Percentiles rank a stretch among this genome's conserved stretches.
These are phyloP conservation scores for Hermaeophaga mercurialis DNA, from an alignment of 2,888 invertebrate genomes.

Conservation along the genomic window DNA sequence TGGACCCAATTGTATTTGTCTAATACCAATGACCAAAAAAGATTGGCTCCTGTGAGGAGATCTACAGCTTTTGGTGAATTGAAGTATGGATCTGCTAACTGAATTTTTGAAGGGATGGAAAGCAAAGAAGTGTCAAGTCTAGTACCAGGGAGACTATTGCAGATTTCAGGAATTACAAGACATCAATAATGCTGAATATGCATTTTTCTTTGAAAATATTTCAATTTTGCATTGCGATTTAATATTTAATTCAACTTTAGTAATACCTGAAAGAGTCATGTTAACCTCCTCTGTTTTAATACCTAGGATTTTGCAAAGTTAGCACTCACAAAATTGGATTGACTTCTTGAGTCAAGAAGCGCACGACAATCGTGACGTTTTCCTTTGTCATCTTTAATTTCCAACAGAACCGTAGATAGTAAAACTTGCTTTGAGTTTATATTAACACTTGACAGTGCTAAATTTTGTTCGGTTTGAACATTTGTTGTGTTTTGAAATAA, in stretches of 20 bases:
- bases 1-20: not conserved
- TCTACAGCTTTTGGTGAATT: not conserved
- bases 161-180: not conserved
- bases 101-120: not conserved
- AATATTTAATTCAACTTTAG: not conserved
- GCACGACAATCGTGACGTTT: not conserved
- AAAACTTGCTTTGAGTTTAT: not conserved
- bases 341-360: not conserved
- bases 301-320: not conserved
- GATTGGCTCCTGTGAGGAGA: not conserved
- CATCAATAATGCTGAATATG: not conserved
- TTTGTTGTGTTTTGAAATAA: not conserved
- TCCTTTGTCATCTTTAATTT: not conserved
- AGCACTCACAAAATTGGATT: not conserved
- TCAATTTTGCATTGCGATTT: not conserved
- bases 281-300: not conserved
- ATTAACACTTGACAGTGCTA: not conserved
- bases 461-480: not conserved
- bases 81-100: not conserved
- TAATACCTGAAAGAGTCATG: not conserved
- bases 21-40: not conserved
- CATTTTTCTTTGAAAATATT: not conserved
- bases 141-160: not conserved
- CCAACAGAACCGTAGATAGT: not conserved
- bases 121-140: not conserved